Conservation (phyloP, 30 jellyfish, hydroid and myxozoan genomes). For the Aurelia sp. region DNA sequence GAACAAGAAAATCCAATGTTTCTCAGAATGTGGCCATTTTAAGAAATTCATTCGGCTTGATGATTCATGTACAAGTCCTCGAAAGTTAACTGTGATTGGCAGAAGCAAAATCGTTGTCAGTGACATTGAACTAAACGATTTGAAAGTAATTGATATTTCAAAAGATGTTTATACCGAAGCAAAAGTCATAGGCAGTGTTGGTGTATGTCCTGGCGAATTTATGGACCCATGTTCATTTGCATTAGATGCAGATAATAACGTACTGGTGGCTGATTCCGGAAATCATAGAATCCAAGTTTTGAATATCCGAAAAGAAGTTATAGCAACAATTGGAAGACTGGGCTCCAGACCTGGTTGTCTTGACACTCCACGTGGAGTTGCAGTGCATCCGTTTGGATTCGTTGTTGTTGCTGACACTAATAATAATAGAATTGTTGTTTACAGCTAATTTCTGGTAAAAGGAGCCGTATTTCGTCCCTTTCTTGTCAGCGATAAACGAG, state of each 20-base stretch:
- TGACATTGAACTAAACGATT: constrained; percentile 28
- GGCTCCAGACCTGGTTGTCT: constrained; percentile 75
- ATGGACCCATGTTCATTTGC: constrained; percentile 50
- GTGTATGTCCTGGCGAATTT: constrained; percentile 73
- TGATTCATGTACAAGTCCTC: constrained; percentile 32
- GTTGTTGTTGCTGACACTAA: constrained; percentile 73
- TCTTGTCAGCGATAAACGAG: too few species aligned
- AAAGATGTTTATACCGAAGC: constrained; percentile 13
- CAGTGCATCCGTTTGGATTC: constrained; percentile 72
- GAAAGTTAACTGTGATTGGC: constrained; percentile 29
- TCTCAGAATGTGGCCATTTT: constrained; percentile 40
- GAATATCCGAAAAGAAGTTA: constrained; percentile 12
- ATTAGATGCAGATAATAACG: constrained; percentile 46
- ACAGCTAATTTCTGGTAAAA: background rate
- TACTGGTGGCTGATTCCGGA: constrained; percentile 63
- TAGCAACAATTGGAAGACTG: constrained; percentile 68
- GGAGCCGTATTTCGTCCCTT: too few species aligned
- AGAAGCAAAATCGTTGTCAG: constrained; percentile 23
- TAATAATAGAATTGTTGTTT: constrained; percentile 66
- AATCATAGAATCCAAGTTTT: constrained; percentile 76
- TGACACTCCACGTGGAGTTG: constrained; percentile 65
- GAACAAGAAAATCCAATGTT: constrained; percentile 50
- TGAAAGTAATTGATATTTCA: constrained; percentile 43
- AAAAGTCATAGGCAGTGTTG: constrained; percentile 41
- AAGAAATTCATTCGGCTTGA: constrained; percentile 38